Conservation (phyloP, 2,888 invertebrate genomes). For the Brassicogethes aeneus region DNA sequence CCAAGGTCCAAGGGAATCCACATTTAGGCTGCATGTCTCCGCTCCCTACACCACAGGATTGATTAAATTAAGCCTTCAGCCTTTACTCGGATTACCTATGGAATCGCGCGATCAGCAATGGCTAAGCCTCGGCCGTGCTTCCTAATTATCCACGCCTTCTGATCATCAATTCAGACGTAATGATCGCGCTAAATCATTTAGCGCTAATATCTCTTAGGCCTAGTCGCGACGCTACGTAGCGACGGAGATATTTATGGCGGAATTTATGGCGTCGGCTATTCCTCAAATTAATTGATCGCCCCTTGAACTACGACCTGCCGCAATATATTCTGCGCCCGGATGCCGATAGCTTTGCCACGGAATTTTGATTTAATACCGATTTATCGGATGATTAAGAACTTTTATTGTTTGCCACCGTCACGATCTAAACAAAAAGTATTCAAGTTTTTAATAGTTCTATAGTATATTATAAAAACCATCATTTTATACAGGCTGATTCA, state of each 20-base stretch:
- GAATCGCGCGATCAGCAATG: no score
- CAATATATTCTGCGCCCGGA: neutral
- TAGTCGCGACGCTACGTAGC: neutral
- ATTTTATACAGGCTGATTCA: no score
- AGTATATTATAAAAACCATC: no score
- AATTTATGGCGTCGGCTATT: neutral
- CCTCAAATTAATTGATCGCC: neutral
- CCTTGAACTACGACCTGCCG: neutral
- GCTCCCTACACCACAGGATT: no score
- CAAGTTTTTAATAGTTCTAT: no score
- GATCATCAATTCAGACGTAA: slow-evolving; percentile 37
- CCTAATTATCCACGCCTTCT: slow-evolving; percentile 35
- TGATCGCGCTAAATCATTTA: slow-evolving; percentile 37
- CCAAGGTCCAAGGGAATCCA: no score
- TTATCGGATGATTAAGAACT: no score
- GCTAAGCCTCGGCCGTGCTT: slow-evolving; percentile 24
- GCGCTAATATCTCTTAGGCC: slow-evolving; percentile 24
- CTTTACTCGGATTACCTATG: no score
- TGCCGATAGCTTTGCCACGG: neutral
- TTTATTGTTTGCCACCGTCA: no score
- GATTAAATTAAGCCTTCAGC: no score
- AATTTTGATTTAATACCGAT: slow-evolving; percentile 1
- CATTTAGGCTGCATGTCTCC: no score
- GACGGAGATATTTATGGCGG: neutral
- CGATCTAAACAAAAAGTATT: no score